Evolutionary conservation across 1,140 invertebrate species (phyloP), one percentile per base, ranked within the genome.

Genomic region (Drosophila kikkawai): DNA sequence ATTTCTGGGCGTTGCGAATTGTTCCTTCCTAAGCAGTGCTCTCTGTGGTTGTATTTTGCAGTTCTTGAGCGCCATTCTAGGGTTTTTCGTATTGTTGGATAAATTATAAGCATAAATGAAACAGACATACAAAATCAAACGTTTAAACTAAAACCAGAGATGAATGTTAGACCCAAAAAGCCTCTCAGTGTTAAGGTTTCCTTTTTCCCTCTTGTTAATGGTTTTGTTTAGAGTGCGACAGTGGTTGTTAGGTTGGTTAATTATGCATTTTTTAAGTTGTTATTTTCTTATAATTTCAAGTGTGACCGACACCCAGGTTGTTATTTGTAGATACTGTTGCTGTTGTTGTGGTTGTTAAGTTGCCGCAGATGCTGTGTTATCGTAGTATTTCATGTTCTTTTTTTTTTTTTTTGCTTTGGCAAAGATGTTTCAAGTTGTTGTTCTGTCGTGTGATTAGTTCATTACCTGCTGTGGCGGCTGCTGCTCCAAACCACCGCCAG

Each of bases 11-110:
- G 59, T 42, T 73, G 91, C 76, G 78, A 80, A 64, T 53, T 34
- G 64, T 58, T 73, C 76, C 83, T 74, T 58, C 64, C 53, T 93
- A 93, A 78, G 92, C 92, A 67, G 81, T 84, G 75, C 92, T 93
- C 81, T 93, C 92, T 61, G 92, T 92, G 80, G 92, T 93, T 57
- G 92, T 93, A 87, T 93, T 93, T 74, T 93, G 92, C 68, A 93
- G 82, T 71, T 92, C 92, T 66, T 93, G 92, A 64, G 84, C 91
- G 87, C 79, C 92, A 50, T 92, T 91, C 91, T 93, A 59, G 41
- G 42, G 7, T 22, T 55, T 55, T 29, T 37, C 2, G 8, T 15
- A 22, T 66, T 48, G 26, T 29, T 64, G 44, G 51, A 61, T 53
- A 58, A 60, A 75, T 78, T 67, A 75, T 74, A 78, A 64, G 13